Percentiles rank a stretch among this genome's conserved stretches.
These are phyloP conservation scores for Augochlorella aurata DNA, from an alignment of 2,888 invertebrate genomes.

Conservation along the genomic window DNA sequence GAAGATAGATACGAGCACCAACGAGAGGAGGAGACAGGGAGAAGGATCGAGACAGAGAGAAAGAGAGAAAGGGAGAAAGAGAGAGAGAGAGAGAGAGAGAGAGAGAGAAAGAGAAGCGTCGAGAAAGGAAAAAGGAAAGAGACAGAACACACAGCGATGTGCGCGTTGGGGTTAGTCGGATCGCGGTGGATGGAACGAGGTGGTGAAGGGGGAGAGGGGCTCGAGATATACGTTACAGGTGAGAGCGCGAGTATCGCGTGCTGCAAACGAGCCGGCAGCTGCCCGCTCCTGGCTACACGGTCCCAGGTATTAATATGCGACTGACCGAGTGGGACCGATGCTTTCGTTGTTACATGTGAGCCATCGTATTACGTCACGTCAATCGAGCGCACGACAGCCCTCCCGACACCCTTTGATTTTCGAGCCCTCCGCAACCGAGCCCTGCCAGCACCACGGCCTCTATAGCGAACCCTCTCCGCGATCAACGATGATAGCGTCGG, in stretches of 20 bases:
- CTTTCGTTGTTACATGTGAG: slow-evolving; percentile 69
- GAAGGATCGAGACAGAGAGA: not conserved
- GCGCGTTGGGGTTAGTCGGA: slow-evolving; percentile 9
- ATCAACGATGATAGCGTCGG: slow-evolving; percentile 1
- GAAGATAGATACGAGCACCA: slow-evolving; percentile 64
- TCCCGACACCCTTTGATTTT: slow-evolving; percentile 47
- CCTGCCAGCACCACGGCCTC: not conserved
- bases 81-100: slow-evolving; percentile 7
- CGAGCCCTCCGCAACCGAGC: slow-evolving; percentile 21
- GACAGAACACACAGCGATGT: not conserved
- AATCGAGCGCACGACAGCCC: slow-evolving; percentile 34
- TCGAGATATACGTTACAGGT: slow-evolving; percentile 79
- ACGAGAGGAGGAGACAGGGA: slow-evolving; percentile 3
- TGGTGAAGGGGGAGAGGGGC: slow-evolving; percentile 50
- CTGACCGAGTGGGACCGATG: slow-evolving; percentile 76
- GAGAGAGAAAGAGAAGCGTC: not conserved
- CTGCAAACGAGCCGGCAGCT: slow-evolving; percentile 80
- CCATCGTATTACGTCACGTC: slow-evolving; percentile 66
- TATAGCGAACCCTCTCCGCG: not conserved
- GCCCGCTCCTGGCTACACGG: slow-evolving; percentile 75
- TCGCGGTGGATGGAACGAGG: not conserved
- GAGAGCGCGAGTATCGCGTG: slow-evolving; percentile 80
- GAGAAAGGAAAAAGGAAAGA: slow-evolving; percentile 11
- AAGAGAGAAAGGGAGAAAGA: slow-evolving; percentile 4
- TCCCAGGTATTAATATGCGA: slow-evolving; percentile 78